Base-by-base conservation (phyloP, 2,797 vertebrate genomes). In the Chiloscyllium punctatum region DNA sequence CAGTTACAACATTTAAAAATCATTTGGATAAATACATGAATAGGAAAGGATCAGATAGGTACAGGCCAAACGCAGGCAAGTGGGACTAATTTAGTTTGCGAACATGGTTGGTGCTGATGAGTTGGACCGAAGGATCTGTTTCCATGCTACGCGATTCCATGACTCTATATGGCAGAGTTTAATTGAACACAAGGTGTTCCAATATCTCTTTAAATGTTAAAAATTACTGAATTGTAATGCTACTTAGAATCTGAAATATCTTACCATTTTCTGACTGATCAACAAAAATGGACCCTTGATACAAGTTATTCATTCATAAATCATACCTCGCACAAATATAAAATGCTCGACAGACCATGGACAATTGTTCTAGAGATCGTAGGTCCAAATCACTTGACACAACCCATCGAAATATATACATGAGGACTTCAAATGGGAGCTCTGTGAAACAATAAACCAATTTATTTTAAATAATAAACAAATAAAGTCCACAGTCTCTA, bases 321-420 rank as follows among this genome's bases (percentile, higher is more conserved):
- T 6, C 96, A 96, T 97, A 99, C 99, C 99, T 99, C 96, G 99
- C 99, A 95, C 99, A 99, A 96, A 99, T 98, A 97, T 99, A 99
- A 98, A 99, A 99, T 96, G 99, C 99, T 96, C 99, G 98, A 97
- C 98, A 99, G 95, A 99, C 99, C 96, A 99, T 97, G 8, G 99
- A 99, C 86, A 99, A 97, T 97, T 99, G 99, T 96, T 99, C 99
- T 96, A 99, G 97, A 0, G 99, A 98, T 66, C 99, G 98, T 96
- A 99, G 98, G 97, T 99, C 99, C 97, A 99, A 97, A 96, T 99
- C 98, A 96, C 98, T 99, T 0, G 99, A 99, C 97, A 99, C 99
- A 96, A 99, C 99, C 99, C 99, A 99, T 88, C 99, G 98, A 96
- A 99, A 99, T 97, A 99, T 98, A 97, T 99, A 99, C 99, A 99